phyloP scores from a whole-genome alignment of 2,113 vertebrate genomes.

The Tor tambroides region DNA sequence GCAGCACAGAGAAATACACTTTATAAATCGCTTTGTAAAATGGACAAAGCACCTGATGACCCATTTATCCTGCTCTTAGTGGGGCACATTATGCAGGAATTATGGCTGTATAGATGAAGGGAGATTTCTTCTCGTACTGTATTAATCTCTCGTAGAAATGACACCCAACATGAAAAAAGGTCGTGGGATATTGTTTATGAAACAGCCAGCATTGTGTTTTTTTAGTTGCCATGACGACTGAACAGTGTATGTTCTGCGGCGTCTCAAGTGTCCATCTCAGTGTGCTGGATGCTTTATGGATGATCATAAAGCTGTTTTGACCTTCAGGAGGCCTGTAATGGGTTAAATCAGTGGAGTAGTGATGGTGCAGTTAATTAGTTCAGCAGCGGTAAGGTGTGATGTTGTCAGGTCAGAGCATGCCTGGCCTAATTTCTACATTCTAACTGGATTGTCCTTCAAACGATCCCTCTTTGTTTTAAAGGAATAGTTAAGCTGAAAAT shows the following conservation, averaged over 20 bases:
- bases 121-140: not conserved
- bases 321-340: slow-evolving; percentile 6
- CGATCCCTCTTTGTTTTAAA: not conserved
- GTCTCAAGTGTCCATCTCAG: slow-evolving; percentile 1
- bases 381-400: slow-evolving; percentile 29
- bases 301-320: not conserved
- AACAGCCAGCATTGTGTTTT: not conserved
- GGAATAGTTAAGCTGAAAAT: not conserved
- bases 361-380: slow-evolving; percentile 43
- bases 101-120: not conserved
- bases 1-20: not conserved
- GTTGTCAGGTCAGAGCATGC: not conserved
- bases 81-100: not conserved
- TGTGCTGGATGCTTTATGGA: not conserved
- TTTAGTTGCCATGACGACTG: slow-evolving; percentile 3
- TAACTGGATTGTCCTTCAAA: slow-evolving; percentile 35
- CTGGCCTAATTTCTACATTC: slow-evolving; percentile 38
- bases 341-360: not conserved
- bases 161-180: not conserved
- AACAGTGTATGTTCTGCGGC: not conserved
- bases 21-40: not conserved
- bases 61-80: not conserved
- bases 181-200: slow-evolving; percentile 30
- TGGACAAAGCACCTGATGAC: not conserved
- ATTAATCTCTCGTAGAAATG: not conserved